Conservation (phyloP, 2,888 invertebrate species). For the Sminthurinus aureus region DNA sequence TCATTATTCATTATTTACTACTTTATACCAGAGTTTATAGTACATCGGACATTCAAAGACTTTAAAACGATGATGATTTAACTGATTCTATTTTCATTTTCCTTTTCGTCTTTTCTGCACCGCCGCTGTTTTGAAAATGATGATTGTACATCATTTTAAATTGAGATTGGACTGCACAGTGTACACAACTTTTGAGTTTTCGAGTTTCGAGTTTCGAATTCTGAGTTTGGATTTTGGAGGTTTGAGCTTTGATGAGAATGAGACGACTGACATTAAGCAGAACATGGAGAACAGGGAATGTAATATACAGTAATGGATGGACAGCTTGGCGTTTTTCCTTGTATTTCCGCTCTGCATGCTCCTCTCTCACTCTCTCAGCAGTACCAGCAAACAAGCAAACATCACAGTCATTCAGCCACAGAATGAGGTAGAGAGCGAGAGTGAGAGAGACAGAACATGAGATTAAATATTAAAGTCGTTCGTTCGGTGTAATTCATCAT, state of each 20-base stretch:
- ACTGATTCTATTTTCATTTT: no score
- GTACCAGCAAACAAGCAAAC: not conserved
- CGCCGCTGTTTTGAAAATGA: no score
- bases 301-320: not conserved
- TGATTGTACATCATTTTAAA: no score
- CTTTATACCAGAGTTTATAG: no score
- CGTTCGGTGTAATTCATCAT: conserved; percentile 10
- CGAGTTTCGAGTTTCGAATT: no score
- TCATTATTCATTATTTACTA: no score
- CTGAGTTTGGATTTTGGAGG: not conserved
- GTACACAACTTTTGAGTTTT: no score
- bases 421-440: not conserved
- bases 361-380: not conserved
- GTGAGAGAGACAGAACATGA: not conserved
- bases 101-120: no score
- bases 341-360: not conserved
- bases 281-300: not conserved
- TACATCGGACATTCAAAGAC: no score
- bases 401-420: not conserved
- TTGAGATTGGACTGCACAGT: no score
- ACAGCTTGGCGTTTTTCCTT: no score
- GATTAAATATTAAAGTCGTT: conserved; percentile 10
- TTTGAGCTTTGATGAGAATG: not conserved
- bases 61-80: no score
- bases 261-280: not conserved